phyloP scores from a whole-genome alignment of 2,113 vertebrate genomes.

The Otus sunia region DNA sequence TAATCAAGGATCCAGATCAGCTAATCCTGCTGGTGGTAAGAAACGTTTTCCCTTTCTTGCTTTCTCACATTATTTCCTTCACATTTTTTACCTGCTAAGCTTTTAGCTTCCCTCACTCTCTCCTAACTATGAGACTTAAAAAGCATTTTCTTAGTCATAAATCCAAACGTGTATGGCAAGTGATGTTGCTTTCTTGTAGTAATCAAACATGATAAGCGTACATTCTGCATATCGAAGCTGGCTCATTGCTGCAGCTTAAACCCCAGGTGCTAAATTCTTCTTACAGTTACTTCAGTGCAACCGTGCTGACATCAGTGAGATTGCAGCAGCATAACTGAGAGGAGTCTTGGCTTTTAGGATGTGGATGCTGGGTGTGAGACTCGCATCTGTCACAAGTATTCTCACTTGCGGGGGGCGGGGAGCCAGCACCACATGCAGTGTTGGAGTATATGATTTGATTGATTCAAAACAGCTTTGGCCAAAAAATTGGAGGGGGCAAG shows the following conservation, averaged over 20 bases:
- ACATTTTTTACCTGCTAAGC: constrained; percentile 47
- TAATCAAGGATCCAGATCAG: constrained; percentile 99
- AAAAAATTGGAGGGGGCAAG: background rate
- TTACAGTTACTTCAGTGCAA: background rate
- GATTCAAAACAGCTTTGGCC: background rate
- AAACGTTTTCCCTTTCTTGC: constrained; percentile 74
- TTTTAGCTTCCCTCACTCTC: background rate
- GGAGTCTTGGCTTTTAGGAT: background rate
- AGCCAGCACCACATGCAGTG: background rate
- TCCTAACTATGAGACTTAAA: background rate
- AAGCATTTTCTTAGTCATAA: background rate
- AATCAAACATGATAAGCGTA: background rate
- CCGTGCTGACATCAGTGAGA: background rate
- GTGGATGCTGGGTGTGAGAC: background rate
- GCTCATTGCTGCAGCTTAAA: background rate
- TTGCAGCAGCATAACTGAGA: background rate
- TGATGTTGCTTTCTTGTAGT: background rate
- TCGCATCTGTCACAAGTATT: background rate
- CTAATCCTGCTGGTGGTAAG: constrained; percentile 99
- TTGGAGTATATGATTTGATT: background rate
- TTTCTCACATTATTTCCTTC: constrained; percentile 9
- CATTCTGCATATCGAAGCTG: background rate
- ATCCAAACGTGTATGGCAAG: background rate
- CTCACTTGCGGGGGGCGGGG: background rate
- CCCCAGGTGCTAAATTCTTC: background rate